A percentile compares a stretch with the other conserved stretches of the same genome.
These are phyloP conservation scores for Solenopsis fugax DNA, from an alignment of 1,140 invertebrate genomes.

Conservation along the genomic window DNA sequence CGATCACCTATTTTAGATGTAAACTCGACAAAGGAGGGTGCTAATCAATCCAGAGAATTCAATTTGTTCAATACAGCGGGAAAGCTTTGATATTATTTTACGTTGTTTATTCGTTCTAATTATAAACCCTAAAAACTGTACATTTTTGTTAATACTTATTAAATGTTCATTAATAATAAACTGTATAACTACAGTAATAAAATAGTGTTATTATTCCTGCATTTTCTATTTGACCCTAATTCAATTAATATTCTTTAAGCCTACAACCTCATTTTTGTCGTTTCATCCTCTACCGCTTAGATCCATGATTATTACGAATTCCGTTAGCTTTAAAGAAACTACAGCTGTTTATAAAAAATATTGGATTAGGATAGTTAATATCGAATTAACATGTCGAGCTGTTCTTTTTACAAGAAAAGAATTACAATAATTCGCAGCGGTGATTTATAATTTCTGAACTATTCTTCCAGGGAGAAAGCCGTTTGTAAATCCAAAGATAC, in stretches of 20 bases:
- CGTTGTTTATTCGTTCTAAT: background rate
- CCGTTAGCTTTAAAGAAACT: too few relatives aligned
- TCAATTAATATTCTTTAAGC: background rate
- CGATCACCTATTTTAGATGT: conserved; percentile 54
- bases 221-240: background rate
- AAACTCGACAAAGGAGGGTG: background rate
- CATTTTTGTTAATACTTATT: conserved; percentile 27
- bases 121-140: background rate
- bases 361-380: background rate
- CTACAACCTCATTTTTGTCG: background rate
- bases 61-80: too few relatives aligned
- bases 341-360: conserved; percentile 4
- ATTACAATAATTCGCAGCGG: background rate
- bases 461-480: conserved; percentile 1
- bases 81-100: conserved; percentile 9
- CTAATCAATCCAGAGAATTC: background rate
- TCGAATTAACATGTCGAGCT: background rate
- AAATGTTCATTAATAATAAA: conserved; percentile 22
- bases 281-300: too few relatives aligned
- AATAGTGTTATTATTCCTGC: background rate
- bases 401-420: background rate
- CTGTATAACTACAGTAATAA: background rate
- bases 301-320: too few relatives aligned
- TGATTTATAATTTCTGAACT: background rate
- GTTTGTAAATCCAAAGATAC: background rate